These are phyloP conservation scores for Sardinella longiceps DNA, from an alignment of 2,797 vertebrate species.

Conservation along the genomic window DNA sequence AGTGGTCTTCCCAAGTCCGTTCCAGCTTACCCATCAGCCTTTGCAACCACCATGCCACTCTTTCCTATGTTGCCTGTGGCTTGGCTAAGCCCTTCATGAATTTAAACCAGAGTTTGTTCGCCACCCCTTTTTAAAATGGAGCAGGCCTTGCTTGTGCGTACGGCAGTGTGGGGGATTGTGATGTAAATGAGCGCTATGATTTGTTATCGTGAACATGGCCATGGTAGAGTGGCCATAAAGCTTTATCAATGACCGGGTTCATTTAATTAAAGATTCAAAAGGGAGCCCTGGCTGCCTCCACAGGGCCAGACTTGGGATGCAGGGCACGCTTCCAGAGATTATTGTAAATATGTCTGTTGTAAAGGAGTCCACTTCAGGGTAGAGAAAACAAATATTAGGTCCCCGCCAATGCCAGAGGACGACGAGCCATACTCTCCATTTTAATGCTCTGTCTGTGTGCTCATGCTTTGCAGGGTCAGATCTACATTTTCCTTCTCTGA, in stretches of 20 bases:
- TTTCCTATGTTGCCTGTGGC: conserved; percentile 34
- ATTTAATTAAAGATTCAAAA: conserved; percentile 75
- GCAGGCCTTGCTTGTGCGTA: conserved; percentile 22
- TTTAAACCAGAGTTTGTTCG: conserved; percentile 52
- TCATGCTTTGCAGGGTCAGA: conserved; percentile 68
- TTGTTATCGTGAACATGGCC: conserved; percentile 58
- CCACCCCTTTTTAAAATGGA: conserved; percentile 17
- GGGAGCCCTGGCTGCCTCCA: conserved; percentile 46
- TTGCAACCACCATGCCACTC: conserved; percentile 38
- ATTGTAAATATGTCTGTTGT: conserved; percentile 82
- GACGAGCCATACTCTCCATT: conserved; percentile 80
- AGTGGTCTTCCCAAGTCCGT: not conserved
- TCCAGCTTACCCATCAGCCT: conserved; percentile 33
- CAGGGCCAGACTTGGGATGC: conserved; percentile 40
- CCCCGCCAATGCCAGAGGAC: conserved; percentile 69
- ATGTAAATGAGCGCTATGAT: conserved; percentile 60
- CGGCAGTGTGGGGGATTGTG: conserved; percentile 44
- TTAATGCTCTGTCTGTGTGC: conserved; percentile 79
- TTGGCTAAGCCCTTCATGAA: conserved; percentile 50
- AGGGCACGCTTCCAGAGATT: conserved; percentile 68
- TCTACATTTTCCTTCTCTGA: conserved; percentile 72
- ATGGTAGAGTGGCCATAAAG: conserved; percentile 51
- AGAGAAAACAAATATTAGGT: conserved; percentile 82
- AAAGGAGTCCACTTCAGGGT: conserved; percentile 79
- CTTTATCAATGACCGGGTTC: conserved; percentile 63